Conservation (phyloP, 2,797 vertebrate species). For the Merluccius polli region DNA sequence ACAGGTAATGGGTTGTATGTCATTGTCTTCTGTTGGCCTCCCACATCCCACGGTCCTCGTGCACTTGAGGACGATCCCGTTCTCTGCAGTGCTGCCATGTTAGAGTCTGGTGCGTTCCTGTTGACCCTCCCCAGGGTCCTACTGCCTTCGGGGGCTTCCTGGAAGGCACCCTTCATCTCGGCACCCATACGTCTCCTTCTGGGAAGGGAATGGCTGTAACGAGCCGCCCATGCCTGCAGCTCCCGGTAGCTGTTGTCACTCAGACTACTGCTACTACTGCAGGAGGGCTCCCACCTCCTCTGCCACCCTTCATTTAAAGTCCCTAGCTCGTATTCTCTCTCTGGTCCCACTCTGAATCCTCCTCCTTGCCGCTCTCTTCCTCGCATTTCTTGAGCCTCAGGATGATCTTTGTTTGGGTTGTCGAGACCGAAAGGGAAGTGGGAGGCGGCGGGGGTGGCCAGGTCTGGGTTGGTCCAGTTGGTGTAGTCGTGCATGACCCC, state of each 20-base stretch:
- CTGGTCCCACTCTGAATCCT: slow-evolving; percentile 36
- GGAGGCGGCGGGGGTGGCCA: slow-evolving; percentile 23
- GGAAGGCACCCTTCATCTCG: slow-evolving; percentile 49
- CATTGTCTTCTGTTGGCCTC: slow-evolving; percentile 34
- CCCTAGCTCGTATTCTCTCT: slow-evolving; percentile 52
- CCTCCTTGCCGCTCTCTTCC: slow-evolving; percentile 53
- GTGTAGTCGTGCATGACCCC: slow-evolving; percentile 50
- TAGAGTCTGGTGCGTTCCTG: slow-evolving; percentile 36
- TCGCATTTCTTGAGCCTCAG: slow-evolving; percentile 42
- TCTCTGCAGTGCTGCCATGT: slow-evolving; percentile 36
- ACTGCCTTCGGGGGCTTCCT: slow-evolving; percentile 46
- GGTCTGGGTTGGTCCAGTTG: slow-evolving; percentile 54
- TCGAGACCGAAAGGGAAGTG: slow-evolving; percentile 59
- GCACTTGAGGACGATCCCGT: slow-evolving; percentile 38
- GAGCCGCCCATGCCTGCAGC: slow-evolving; percentile 67
- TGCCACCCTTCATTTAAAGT: slow-evolving; percentile 55
- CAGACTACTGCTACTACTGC: slow-evolving; percentile 49
- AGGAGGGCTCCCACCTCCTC: slow-evolving; percentile 55
- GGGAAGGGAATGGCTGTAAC: slow-evolving; percentile 69
- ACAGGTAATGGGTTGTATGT: slow-evolving; percentile 32
- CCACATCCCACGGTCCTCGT: slow-evolving; percentile 52
- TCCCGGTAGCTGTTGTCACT: slow-evolving; percentile 62
- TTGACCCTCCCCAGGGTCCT: slow-evolving; percentile 38
- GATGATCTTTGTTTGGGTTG: slow-evolving; percentile 26
- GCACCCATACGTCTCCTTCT: slow-evolving; percentile 61